phyloP scores from a whole-genome alignment of 2,888 invertebrate genomes.

The Noctuana brunneofusca region DNA sequence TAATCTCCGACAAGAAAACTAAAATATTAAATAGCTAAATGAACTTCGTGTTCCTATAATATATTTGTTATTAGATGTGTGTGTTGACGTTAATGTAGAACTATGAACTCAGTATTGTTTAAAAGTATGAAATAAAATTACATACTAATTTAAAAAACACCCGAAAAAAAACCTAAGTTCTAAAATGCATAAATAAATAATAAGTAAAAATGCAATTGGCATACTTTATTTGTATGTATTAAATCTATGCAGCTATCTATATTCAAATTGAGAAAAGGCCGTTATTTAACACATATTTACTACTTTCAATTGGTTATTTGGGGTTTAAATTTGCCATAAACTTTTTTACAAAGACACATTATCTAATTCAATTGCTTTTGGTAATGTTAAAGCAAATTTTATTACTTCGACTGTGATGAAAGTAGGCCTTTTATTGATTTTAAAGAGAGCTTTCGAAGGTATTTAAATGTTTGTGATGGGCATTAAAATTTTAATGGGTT shows the following conservation, averaged over 20 bases:
- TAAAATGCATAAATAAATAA: conserved; percentile 5
- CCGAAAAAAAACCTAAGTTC: too few species aligned
- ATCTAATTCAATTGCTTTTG: conserved; percentile 72
- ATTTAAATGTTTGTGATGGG: conserved; percentile 70
- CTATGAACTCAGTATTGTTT: too few species aligned
- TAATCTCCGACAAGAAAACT: neutral
- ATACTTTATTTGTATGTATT: conserved; percentile 66
- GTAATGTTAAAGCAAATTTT: conserved; percentile 77
- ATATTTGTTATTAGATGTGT: too few species aligned
- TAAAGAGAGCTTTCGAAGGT: conserved; percentile 72
- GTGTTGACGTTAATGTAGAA: too few species aligned
- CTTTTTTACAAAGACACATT: conserved; percentile 59
- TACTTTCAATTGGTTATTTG: conserved; percentile 40
- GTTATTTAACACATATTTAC: conserved; percentile 29
- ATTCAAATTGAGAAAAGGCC: conserved; percentile 25
- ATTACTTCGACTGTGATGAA: conserved; percentile 74
- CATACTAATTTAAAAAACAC: too few species aligned
- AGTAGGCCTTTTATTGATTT: conserved; percentile 79
- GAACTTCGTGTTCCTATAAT: too few species aligned
- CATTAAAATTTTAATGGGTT: conserved; percentile 70
- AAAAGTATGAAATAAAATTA: too few species aligned
- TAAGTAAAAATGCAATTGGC: conserved; percentile 65
- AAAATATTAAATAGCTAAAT: too few species aligned
- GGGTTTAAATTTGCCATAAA: conserved; percentile 31
- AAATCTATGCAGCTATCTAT: conserved; percentile 22